Evolutionary conservation across 2,888 invertebrate genomes (phyloP), one percentile per base, ranked within the genome.

Genomic region (Hyposoter dolosus): DNA sequence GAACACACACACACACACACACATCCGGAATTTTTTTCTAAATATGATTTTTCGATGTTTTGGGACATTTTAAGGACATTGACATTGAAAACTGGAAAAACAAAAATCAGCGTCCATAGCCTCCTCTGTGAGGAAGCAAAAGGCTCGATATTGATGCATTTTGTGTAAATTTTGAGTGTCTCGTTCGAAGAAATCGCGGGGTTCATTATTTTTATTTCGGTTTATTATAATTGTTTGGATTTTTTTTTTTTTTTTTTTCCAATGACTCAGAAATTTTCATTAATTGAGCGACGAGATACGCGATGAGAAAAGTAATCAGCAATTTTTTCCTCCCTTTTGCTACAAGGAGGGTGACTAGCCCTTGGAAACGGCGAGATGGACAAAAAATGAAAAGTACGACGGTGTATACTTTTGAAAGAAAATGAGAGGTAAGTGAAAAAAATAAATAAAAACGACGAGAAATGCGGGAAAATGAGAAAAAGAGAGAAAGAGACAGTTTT

Each of bases 291-390:
- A 12, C 19, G 40, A 12, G 23, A 4, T 10, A 28, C n/a, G 2
- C 32, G 15, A n/a, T 23, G 78, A 68, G 43, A 79, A 71, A 71
- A 71, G 71, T 69, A 79, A 72, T 71, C 43, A 63, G 45, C 56
- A 79, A 35, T 69, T 45, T 71, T 50, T 32, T 15, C 35, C 65
- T 65, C 35, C 43, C 17, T 65, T n/a, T 47, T 15, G 12, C 12
- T 10, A 53, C 9, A 19, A 50, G 19, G 15, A 40, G 19, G 19
- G 53, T 53, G 32, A 63, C 63, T 3, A n/a, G 53, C 6, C 15
- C 7, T 15, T 74, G 23, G 56, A 19, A 65, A 65, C 17, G 9
- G 19, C 28, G 23, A 19, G 35, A 7, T 19, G 28, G 12, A 43
- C 12, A 28, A 23, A 68, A 78, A 68, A 78, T 56, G 28, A 28